Conservation (phyloP, 2,797 vertebrate genomes). For the Smutsia gigantea region DNA sequence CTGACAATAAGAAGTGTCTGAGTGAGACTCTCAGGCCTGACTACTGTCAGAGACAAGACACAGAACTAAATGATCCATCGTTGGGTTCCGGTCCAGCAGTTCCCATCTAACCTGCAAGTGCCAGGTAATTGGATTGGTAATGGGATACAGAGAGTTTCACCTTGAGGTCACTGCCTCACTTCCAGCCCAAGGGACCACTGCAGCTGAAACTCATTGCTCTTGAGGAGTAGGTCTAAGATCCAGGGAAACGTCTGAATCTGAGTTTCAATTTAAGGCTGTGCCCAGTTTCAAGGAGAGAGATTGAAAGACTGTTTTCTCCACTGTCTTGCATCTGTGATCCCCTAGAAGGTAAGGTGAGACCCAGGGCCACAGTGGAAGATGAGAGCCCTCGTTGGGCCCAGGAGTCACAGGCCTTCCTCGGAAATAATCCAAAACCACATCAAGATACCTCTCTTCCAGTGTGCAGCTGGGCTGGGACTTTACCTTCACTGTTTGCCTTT, state of each 20-base stretch:
- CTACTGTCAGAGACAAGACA: constrained; percentile 83
- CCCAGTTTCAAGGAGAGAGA: background rate
- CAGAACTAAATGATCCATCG: constrained; percentile 84
- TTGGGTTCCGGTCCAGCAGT: constrained; percentile 86
- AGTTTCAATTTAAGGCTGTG: background rate
- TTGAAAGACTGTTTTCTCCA: background rate
- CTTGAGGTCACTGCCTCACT: constrained; percentile 83
- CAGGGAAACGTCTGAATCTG: background rate
- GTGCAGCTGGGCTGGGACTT: background rate
- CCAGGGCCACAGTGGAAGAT: background rate
- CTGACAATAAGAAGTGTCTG: constrained; percentile 59
- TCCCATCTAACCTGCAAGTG: constrained; percentile 85
- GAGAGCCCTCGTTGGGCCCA: background rate
- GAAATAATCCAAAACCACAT: background rate
- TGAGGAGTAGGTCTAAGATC: constrained; percentile 1
- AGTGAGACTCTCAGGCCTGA: constrained; percentile 48
- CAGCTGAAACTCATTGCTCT: constrained; percentile 78
- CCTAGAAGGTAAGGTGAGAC: background rate
- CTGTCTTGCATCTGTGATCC: background rate
- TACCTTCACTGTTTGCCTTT: background rate
- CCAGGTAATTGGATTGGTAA: constrained; percentile 89
- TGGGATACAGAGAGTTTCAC: constrained; percentile 88
- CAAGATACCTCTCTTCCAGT: background rate
- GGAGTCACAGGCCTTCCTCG: background rate
- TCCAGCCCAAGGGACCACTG: constrained; percentile 70